Percentiles rank a stretch among this genome's conserved stretches.
Conservation (phyloP, 1,140 invertebrate species). For the Dolichoris vasculosae region DNA sequence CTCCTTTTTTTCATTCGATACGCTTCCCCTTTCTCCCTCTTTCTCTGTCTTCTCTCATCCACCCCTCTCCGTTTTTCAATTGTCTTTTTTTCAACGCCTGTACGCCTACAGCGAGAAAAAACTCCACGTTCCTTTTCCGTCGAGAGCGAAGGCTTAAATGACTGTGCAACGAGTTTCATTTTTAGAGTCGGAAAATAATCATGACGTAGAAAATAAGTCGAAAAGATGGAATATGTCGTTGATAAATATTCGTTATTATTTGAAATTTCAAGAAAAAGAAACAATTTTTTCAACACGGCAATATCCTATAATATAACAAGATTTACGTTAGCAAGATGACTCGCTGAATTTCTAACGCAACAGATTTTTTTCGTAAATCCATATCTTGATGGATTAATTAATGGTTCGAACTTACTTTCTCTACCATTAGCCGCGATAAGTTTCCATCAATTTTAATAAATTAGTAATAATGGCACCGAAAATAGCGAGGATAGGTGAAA, state of each 20-base stretch:
- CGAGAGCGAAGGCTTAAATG: not conserved
- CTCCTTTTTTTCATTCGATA: not conserved
- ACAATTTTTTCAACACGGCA: not conserved
- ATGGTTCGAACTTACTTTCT: not conserved
- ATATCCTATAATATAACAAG: not conserved
- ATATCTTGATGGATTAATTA: not conserved
- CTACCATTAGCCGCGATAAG: not conserved
- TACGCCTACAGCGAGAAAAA: not conserved
- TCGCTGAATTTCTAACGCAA: not conserved
- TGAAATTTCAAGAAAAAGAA: not conserved
- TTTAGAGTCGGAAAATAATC: not conserved
- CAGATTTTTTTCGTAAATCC: not conserved
- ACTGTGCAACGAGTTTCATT: not conserved
- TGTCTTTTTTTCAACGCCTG: not conserved
- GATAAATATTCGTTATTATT: slow-evolving; percentile 4
- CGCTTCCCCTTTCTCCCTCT: not conserved
- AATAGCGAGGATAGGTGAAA: not conserved
- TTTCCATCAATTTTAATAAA: not conserved
- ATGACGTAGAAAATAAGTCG: not conserved
- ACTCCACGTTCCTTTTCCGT: not conserved
- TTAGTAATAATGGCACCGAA: not conserved
- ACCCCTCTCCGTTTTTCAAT: not conserved
- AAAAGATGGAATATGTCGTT: not conserved
- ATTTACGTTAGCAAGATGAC: not conserved
- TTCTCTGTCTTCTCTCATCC: not conserved